Conservation (phyloP, 2,113 vertebrate genomes). For the Cochlearius cochlearius region DNA sequence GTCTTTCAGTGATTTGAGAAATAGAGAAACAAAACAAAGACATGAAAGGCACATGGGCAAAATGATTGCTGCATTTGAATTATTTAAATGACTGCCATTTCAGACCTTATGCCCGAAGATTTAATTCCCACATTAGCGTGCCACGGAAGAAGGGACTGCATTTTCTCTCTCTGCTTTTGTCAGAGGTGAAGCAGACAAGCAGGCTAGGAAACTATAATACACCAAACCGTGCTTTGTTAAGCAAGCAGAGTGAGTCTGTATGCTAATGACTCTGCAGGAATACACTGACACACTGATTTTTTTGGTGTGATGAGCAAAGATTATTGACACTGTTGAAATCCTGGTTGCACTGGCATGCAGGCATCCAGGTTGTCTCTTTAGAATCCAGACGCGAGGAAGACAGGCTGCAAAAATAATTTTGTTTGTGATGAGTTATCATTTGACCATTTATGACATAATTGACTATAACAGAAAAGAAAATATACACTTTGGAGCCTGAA, state of each 20-base stretch:
- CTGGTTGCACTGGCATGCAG: slow-evolving; percentile 68
- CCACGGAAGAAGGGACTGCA: background rate
- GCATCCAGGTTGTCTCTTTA: slow-evolving; percentile 64
- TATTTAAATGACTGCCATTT: slow-evolving; percentile 63
- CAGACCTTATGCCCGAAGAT: slow-evolving; percentile 57
- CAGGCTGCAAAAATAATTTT: slow-evolving; percentile 67
- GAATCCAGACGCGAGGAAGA: slow-evolving; percentile 64
- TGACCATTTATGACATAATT: slow-evolving; percentile 28
- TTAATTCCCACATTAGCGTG: slow-evolving; percentile 40
- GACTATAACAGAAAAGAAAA: slow-evolving; percentile 27
- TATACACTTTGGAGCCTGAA: background rate
- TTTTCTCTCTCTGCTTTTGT: slow-evolving; percentile 55
- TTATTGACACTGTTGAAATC: slow-evolving; percentile 76
- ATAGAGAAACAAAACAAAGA: slow-evolving; percentile 69
- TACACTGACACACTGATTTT: slow-evolving; percentile 62
- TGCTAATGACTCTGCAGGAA: slow-evolving; percentile 73
- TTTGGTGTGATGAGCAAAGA: slow-evolving; percentile 70
- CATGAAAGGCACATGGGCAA: slow-evolving; percentile 34
- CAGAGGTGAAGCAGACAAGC: slow-evolving; percentile 56
- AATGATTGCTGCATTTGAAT: slow-evolving; percentile 50
- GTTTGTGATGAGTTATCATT: slow-evolving; percentile 30
- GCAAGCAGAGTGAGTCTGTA: slow-evolving; percentile 64
- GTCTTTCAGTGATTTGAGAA: slow-evolving; percentile 29
- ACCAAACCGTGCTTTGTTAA: slow-evolving; percentile 74
- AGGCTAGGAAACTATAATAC: slow-evolving; percentile 45